Conservation (phyloP, 2,888 invertebrate genomes). For the Linnaemya vulpina region DNA sequence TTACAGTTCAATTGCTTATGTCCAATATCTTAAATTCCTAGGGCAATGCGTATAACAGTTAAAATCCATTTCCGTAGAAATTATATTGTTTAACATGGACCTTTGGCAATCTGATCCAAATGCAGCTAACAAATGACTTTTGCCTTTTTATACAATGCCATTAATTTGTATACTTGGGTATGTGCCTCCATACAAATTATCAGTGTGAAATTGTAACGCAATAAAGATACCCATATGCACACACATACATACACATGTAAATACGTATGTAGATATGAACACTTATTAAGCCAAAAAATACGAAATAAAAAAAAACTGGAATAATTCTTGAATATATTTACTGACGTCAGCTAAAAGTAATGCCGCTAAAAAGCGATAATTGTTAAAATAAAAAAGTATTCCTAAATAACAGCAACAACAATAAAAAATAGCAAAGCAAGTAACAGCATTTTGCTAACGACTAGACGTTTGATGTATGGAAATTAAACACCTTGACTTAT, state of each 20-base stretch:
- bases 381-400: conserved; percentile 37
- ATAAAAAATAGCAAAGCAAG: conserved; percentile 29
- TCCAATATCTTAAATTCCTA: too few relatives aligned
- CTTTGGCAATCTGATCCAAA: not conserved
- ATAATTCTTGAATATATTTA: conserved; percentile 48
- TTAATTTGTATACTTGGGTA: too few relatives aligned
- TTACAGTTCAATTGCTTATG: too few relatives aligned
- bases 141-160: not conserved
- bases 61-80: too few relatives aligned
- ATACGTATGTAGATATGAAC: not conserved
- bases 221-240: not conserved
- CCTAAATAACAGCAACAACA: conserved; percentile 25
- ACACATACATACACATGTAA: not conserved
- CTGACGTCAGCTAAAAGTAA: conserved; percentile 60
- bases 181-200: too few relatives aligned
- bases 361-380: conserved; percentile 50
- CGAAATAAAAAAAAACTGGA: conserved; percentile 11
- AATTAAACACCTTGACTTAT: conserved; percentile 57
- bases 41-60: too few relatives aligned
- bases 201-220: not conserved
- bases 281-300: not conserved
- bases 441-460: conserved; percentile 29
- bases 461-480: conserved; percentile 45
- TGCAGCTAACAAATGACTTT: not conserved
- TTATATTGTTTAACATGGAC: too few relatives aligned